Conservation (phyloP, 1,140 invertebrate species). For the Zophobas morio region DNA sequence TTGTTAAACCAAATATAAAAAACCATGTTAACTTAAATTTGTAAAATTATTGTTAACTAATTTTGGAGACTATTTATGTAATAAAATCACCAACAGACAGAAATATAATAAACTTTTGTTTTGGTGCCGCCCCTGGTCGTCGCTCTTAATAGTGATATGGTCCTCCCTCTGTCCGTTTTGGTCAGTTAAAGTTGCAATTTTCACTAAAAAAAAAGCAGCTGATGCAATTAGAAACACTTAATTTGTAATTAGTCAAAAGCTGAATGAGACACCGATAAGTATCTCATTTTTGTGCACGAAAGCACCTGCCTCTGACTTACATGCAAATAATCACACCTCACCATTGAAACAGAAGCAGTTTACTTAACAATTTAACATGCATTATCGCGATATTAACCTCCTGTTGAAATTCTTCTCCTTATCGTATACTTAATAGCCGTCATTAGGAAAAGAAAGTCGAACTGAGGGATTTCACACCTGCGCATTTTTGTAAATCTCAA, state of each 20-base stretch:
- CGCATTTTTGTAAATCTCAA: background rate
- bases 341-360: constrained; percentile 24
- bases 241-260: constrained; percentile 22
- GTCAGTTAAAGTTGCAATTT: constrained; percentile 4
- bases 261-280: constrained; percentile 1
- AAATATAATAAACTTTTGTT: too few relatives aligned
- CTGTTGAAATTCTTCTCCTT: constrained; percentile 19
- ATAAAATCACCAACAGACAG: too few relatives aligned
- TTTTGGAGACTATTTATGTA: too few relatives aligned
- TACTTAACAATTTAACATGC: constrained; percentile 27
- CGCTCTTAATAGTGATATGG: too few relatives aligned
- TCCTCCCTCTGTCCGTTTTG: background rate
- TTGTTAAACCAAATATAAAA: too few relatives aligned
- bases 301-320: constrained; percentile 11
- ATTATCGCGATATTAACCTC: constrained; percentile 27
- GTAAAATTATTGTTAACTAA: too few relatives aligned
- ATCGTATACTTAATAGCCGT: background rate
- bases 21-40: too few relatives aligned
- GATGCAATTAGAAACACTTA: constrained; percentile 24
- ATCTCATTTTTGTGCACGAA: constrained; percentile 13
- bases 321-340: constrained; percentile 41
- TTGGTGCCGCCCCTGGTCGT: too few relatives aligned
- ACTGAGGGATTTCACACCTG: background rate
- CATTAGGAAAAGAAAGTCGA: constrained; percentile 7
- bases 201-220: constrained; percentile 5